Conservation (phyloP, 2,888 invertebrate species). For the Timandra comae region DNA sequence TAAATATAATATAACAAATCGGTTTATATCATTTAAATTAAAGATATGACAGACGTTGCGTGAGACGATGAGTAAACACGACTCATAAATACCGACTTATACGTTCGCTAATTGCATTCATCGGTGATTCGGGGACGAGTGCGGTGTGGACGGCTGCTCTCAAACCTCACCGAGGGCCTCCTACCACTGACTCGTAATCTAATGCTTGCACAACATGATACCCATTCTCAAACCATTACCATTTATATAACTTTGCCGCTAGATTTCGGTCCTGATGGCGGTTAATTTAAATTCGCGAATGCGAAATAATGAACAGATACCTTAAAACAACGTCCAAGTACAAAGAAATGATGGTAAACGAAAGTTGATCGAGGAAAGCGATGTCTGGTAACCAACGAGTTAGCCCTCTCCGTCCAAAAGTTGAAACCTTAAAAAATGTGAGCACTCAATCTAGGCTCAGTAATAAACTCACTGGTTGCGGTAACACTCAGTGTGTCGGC, state of each 20-base stretch:
- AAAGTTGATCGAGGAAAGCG: slow-evolving; percentile 25
- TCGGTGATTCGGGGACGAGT: slow-evolving; percentile 1
- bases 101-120: slow-evolving; percentile 11
- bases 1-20: slow-evolving; percentile 48
- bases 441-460: slow-evolving; percentile 28
- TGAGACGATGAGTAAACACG: slow-evolving; percentile 10
- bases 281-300: slow-evolving; percentile 26
- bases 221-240: slow-evolving; percentile 31
- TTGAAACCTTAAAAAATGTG: slow-evolving; percentile 23
- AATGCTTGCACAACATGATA: slow-evolving; percentile 26
- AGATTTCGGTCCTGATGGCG: slow-evolving; percentile 23
- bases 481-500: slow-evolving; percentile 25
- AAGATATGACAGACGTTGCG: slow-evolving; percentile 25
- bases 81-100: slow-evolving; percentile 5
- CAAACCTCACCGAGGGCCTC: neutral
- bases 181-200: slow-evolving; percentile 8
- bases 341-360: slow-evolving; percentile 28
- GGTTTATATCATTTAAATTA: slow-evolving; percentile 33
- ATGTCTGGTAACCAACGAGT: slow-evolving; percentile 12
- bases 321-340: slow-evolving; percentile 29
- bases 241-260: slow-evolving; percentile 35
- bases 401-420: slow-evolving; percentile 23
- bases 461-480: slow-evolving; percentile 28
- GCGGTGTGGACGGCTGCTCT: neutral
- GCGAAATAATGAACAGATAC: slow-evolving; percentile 33